Percentiles rank a stretch among this genome's conserved stretches.
These are phyloP conservation scores for Pristionchus maxplancki DNA, from an alignment of 2,888 invertebrate genomes.

Conservation along the genomic window DNA sequence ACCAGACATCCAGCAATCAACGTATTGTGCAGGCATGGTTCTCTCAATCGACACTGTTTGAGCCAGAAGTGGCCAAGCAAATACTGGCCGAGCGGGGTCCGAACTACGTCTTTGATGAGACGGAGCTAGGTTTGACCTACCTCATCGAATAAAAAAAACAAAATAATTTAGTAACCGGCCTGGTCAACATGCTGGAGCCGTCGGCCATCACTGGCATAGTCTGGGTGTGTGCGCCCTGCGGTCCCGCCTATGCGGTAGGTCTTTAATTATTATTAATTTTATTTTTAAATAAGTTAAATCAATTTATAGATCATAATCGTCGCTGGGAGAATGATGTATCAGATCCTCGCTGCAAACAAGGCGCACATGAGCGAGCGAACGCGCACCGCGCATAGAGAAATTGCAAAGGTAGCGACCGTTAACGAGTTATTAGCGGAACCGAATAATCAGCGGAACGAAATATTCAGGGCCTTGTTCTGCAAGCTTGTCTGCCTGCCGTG, in stretches of 20 bases:
- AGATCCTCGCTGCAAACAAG: not conserved
- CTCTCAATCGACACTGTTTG: not conserved
- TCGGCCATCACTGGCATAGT: not conserved
- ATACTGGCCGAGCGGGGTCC: not conserved
- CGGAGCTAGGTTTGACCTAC: not conserved
- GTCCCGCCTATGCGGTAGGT: not conserved
- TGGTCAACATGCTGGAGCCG: not conserved
- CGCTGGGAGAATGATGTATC: not conserved
- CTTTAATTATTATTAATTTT: not conserved
- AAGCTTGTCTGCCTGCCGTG: not conserved
- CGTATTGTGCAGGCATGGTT: not conserved
- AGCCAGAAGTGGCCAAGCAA: not conserved
- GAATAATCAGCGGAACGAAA: too few species aligned
- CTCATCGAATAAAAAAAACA: not conserved
- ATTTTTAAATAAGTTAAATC: not conserved
- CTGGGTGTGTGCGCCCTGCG: not conserved
- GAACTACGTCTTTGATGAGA: not conserved
- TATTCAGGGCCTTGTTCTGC: constrained; percentile 22
- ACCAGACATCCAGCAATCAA: not conserved
- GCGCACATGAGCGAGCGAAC: constrained; percentile 25
- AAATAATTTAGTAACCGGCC: not conserved
- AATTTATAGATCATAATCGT: not conserved
- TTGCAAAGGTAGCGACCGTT: not conserved
- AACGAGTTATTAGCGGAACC: too few species aligned
- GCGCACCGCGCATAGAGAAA: not conserved